phyloP scores from a whole-genome alignment of 2,113 vertebrate species.

The Hippoglossus stenolepis region DNA sequence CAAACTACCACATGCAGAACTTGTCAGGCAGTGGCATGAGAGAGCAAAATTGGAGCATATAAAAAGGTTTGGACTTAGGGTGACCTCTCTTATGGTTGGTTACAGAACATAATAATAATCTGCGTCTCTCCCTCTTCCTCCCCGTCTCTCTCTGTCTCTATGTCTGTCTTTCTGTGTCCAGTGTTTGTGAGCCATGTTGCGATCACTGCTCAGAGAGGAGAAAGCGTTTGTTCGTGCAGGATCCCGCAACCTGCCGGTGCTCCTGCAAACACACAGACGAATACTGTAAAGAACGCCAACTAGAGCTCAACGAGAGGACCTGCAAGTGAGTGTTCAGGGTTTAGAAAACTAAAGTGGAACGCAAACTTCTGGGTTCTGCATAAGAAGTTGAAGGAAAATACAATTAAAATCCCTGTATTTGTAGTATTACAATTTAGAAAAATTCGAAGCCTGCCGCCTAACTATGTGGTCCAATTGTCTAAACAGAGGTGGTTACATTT shows the following conservation, averaged over 20 bases:
- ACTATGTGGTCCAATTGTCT: too few relatives aligned
- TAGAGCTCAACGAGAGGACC: constrained; percentile 99
- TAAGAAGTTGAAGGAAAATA: background rate
- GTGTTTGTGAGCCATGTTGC: constrained; percentile 93
- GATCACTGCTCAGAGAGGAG: constrained; percentile 94
- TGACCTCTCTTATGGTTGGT: constrained; percentile 34
- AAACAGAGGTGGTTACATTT: too few relatives aligned
- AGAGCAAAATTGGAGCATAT: constrained; percentile 25
- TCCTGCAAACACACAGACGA: constrained; percentile 98
- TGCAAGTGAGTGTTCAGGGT: constrained; percentile 90
- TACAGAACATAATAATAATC: constrained; percentile 57
- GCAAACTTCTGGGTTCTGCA: background rate
- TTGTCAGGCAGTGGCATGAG: constrained; percentile 27
- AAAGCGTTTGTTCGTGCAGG: constrained; percentile 96
- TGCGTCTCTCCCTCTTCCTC: constrained; percentile 56
- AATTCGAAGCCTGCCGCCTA: too few relatives aligned
- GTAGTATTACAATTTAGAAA: too few relatives aligned
- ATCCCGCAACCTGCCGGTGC: constrained; percentile 96
- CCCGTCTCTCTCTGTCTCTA: constrained; percentile 48
- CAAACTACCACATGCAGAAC: constrained; percentile 50
- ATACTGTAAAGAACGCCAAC: constrained; percentile 96
- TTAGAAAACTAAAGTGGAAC: background rate
- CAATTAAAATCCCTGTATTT: too few relatives aligned
- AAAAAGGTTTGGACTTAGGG: constrained; percentile 32
- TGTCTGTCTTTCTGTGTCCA: constrained; percentile 86